Evolutionary conservation across 1,140 invertebrate genomes (phyloP), one percentile per base, ranked within the genome.

Genomic region (Nilaparvata lugens): DNA sequence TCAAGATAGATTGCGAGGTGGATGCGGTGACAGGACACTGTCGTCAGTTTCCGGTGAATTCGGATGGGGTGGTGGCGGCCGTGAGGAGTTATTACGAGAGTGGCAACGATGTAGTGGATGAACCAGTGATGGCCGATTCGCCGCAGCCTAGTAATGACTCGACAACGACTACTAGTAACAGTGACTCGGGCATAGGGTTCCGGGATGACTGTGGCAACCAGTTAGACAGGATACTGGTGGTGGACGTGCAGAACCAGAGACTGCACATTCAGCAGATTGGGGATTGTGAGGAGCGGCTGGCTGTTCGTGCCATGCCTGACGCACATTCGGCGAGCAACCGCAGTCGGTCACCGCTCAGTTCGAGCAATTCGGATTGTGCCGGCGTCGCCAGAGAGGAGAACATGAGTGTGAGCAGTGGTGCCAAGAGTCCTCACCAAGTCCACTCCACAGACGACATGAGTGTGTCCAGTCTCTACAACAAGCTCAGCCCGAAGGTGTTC

Each of bases 121-220:
- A 70, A 45, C 69, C 69, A 23, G 52, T 74, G 5, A 62, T 81
- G 2, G 82, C 87, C 0, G 85, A 89, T 64, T 89, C 87, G 0
- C 88, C 89, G 1, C 89, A 91, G 64, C 89, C 89, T 0, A 91
- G 87, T 70, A 84, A 86, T 70, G 81, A 87, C 58, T 85, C 89
- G 72, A 84, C 84, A 63, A 84, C 89, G 14, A 91, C 87, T 0
- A 91, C 87, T 16, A 94, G 91, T 64, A 97, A 96, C 71, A 94
- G 91, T 66, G 94, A 97, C 74, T 96, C 93, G 16, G 93, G 93
- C 0, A 93, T 96, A 58, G 93, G 93, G 0, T 94, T 94, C 68
- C 83, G 89, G 63, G 91, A 93, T 68, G 90, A 96, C 63, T 87
- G 84, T 69, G 81, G 84, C 40, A 87, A 87, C 68, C 83, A 90